Evolutionary conservation across 2,113 vertebrate genomes (phyloP), one percentile per base, ranked within the genome.

Genomic region (Ptyas mucosa): DNA sequence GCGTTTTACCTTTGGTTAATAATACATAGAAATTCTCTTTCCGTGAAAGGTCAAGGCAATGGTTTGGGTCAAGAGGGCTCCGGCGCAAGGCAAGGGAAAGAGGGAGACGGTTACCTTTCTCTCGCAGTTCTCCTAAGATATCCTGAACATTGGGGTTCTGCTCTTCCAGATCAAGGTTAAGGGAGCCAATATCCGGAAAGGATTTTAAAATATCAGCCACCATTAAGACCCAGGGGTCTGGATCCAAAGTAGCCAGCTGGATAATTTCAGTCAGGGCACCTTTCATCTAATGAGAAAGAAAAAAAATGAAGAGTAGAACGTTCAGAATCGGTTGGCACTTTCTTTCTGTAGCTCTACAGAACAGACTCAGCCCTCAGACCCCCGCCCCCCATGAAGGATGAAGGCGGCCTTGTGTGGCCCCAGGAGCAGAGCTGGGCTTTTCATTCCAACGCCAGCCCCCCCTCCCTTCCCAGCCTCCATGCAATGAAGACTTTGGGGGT

Each of bases 181-280:
- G 98, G 14, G 99, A 99, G 49, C 99, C 99, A 0, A 99, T 99
- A 96, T 99, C 99, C 23, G 99, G 99, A 96, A 99, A 99, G 94
- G 99, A 99, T 98, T 99, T 99, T 61, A 99, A 98, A 96, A 99
- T 99, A 97, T 99, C 99, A 1, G 99, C 99, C 52, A 99, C 99
- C 99, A 99, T 99, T 96, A 99, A 97, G 93, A 99, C 99, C 99
- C 99, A 99, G 92, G 99, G 99, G 97, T 99, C 99, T 0, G 99
- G 98, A 97, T 99, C 99, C 97, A 99, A 98, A 3, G 98, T 98
- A 90, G 99, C 99, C 64, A 99, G 98, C 97, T 99, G 99, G 97
- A 99, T 98, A 94, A 99, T 99, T 97, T 99, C 99, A 4, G 98
- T 98, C 96, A 99, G 97, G 85, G 99, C 99, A 10, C 98, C 98